These are phyloP conservation scores for Phenganax marumi DNA, from an alignment of 92 coral and sea anemone species.

Conservation along the genomic window DNA sequence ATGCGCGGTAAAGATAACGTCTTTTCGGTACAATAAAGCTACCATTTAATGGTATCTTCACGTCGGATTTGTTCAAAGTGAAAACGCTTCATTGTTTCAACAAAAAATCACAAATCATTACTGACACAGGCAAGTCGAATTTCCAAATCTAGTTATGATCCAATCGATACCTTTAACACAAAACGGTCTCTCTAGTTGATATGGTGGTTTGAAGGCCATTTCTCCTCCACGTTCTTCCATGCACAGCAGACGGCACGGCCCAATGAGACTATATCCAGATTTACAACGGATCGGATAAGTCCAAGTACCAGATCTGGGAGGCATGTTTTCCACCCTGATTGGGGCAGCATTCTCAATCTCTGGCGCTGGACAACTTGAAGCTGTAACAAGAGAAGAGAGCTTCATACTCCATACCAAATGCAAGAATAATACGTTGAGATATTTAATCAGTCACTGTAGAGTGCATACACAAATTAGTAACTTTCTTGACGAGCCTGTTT, in stretches of 20 bases:
- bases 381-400: neutral
- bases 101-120: no score
- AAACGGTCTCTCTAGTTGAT: conserved; percentile 22
- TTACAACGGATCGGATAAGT: conserved; percentile 45
- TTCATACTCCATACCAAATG: no score
- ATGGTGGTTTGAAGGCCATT: conserved; percentile 17
- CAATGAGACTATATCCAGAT: conserved; percentile 35
- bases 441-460: no score
- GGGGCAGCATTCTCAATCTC: conserved; percentile 36
- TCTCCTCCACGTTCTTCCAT: neutral
- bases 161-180: conserved; percentile 36
- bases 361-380: conserved; percentile 10
- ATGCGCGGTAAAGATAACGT: no score
- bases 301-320: conserved; percentile 29
- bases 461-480: no score
- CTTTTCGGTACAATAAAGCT: no score
- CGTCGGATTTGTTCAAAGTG: no score
- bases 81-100: no score
- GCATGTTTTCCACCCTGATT: conserved; percentile 30
- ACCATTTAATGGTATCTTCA: no score
- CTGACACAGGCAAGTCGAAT: neutral
- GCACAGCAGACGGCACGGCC: conserved; percentile 39
- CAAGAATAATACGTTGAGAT: no score
- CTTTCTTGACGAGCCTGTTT: no score
- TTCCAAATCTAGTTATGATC: no score